Conservation (phyloP, 1,140 invertebrate species). For the Lasaia peninsularis region DNA sequence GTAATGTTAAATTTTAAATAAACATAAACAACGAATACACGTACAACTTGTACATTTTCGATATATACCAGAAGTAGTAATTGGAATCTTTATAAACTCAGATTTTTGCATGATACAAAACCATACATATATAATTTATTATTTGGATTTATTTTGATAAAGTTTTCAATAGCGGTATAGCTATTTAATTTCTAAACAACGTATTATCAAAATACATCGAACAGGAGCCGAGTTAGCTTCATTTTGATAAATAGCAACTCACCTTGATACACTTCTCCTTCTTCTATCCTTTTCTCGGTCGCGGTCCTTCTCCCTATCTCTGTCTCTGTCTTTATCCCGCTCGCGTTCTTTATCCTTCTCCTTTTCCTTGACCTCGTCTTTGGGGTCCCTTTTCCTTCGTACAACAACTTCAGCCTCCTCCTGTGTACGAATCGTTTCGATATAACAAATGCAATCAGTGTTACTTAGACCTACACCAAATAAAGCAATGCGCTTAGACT, state of each 20-base stretch:
- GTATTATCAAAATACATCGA: too few species aligned
- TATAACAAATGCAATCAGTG: not conserved
- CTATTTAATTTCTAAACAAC: too few species aligned
- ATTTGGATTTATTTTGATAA: too few species aligned
- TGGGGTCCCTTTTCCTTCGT: constrained; percentile 47
- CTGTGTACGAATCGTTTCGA: constrained; percentile 31
- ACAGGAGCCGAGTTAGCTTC: too few species aligned
- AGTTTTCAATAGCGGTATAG: too few species aligned
- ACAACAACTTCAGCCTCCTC: constrained; percentile 65
- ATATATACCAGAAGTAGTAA: too few species aligned
- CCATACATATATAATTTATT: too few species aligned
- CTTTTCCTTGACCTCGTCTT: constrained; percentile 34
- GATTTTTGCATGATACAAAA: too few species aligned
- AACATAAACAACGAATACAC: too few species aligned
- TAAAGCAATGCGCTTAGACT: not conserved
- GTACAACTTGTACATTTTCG: too few species aligned
- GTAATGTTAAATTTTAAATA: too few species aligned
- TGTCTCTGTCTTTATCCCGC: constrained; percentile 38
- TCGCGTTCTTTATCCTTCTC: constrained; percentile 32
- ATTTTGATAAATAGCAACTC: not conserved
- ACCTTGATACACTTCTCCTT: constrained; percentile 52
- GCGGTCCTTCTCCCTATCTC: constrained; percentile 32
- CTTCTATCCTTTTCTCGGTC: constrained; percentile 65
- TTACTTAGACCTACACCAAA: not conserved
- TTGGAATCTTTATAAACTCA: too few species aligned